Base-by-base conservation (phyloP, 2,888 invertebrate species). In the Drosophila basisetae region DNA sequence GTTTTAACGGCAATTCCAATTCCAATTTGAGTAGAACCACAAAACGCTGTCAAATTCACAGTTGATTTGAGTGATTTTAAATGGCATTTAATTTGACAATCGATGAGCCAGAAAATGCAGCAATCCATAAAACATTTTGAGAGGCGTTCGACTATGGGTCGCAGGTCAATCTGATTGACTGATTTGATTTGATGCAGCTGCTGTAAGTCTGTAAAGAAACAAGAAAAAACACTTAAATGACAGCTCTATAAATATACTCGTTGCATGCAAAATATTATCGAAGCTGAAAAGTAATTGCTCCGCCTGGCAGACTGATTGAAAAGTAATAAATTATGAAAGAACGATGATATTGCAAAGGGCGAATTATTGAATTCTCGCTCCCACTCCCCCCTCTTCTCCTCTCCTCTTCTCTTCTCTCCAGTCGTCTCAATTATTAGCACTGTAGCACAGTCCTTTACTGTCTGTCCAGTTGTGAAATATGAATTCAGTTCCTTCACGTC, bases 21-120 rank as follows among this genome's bases (percentile, higher is more conserved):
- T 66, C 9, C 22, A 31, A 69, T 62, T 49, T 49, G n/a, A 61
- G 35, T 54, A 39, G 35, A 63, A 68, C 82, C 84, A 67, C 84
- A 84, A 76, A 84, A 60, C 35, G 47, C 74, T 62, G 68, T 72
- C 78, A 76, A 82, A 76, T 80, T 73, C 49, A 69, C 50, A 73
- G 73, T 56, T 70, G 56, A 74, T 78, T 76, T 78, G 81, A 84
- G 74, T 83, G 77, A 79, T 68, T 71, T 76, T 74, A 80, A 85
- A 82, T 80, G 75, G 62, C 72, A 74, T 79, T 83, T 82, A 85
- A 83, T 76, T 79, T 73, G 88, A 66, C 79, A 81, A 72, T 60
- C 85, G 80, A 78, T 65, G 67, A 70, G 71, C 76, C 73, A 58
- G 66, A 76, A 78, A 82, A 76, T 73, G 56, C 76, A 62, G 13